Conservation (phyloP, 2,888 invertebrate species). For the Dorcus hopei region DNA sequence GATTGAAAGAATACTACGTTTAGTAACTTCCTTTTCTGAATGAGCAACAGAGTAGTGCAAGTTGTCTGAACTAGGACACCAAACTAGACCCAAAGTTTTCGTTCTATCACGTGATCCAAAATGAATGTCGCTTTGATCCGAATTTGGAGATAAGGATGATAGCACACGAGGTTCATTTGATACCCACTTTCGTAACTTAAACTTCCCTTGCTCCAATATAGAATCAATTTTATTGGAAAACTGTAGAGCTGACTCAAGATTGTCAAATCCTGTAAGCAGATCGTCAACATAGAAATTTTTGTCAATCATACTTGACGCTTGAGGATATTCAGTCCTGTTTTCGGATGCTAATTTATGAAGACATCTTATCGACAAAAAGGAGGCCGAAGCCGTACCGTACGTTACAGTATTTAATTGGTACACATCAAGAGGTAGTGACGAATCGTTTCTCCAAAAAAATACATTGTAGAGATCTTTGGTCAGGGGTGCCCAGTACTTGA, state of each 20-base stretch:
- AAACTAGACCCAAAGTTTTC: neutral
- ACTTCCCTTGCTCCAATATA: conserved; percentile 9
- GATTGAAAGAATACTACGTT: neutral
- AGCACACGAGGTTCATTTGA: conserved; percentile 8
- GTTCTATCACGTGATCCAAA: neutral
- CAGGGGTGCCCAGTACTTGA: conserved; percentile 26
- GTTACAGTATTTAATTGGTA: conserved; percentile 25
- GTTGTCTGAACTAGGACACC: neutral
- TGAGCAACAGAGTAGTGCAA: neutral
- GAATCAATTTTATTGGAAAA: neutral
- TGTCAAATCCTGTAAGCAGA: conserved; percentile 15
- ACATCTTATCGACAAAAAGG: conserved; percentile 23
- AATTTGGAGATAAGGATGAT: too few relatives aligned
- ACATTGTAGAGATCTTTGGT: conserved; percentile 24
- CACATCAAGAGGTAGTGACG: conserved; percentile 9
- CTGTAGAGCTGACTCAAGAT: neutral
- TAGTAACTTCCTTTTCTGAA: neutral
- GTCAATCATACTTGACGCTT: conserved; percentile 7
- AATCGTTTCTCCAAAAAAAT: conserved; percentile 27
- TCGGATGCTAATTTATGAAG: conserved; percentile 21
- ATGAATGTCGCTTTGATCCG: too few relatives aligned
- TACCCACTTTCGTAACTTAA: conserved; percentile 19
- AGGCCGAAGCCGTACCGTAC: conserved; percentile 25
- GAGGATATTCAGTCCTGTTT: conserved; percentile 17
- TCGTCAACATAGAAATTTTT: conserved; percentile 25